Base-by-base conservation (phyloP, 2,888 invertebrate species). In the Chrysotoxum bicinctum region DNA sequence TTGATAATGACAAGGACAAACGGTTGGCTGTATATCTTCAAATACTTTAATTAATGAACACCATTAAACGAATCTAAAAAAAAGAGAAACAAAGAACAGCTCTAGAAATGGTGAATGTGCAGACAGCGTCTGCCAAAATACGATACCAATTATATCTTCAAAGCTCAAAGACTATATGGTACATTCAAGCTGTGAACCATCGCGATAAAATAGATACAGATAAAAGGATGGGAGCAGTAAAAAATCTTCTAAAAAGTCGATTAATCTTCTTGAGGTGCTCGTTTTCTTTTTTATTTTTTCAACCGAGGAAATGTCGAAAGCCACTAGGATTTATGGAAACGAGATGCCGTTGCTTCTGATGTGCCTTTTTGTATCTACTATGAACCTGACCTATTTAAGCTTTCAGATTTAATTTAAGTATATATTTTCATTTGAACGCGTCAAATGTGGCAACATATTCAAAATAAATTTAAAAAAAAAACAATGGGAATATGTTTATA, bases 321-420 rank as follows among this genome's bases (percentile, higher is more conserved):
- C 69, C 69, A 69, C 74, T 64, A 74, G 83, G 78, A 83, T 83
- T 83, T 83, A 83, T 83, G 73, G 78, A 64, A 73, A 69, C 66
- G 50, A 50, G 69, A 69, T 78, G 62, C 43, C 43, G 48, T n/a
- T n/a, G 58, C 66, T 52, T 30, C 21, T 35, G 40, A 54, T 40
- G 19, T 30, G 37, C 56, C 40, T 54, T 56, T 37, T 40, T 19
- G 8, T 32, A 23, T 23, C 23, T 50, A 9, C 35, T 40, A 37
- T 32, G n/a, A n/a, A n/a, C 14, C 37, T 58, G n/a, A 58, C 35
- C 21, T 58, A 40, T 56, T 45, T 58, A 12, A 45, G 45, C 12
- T 64, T 40, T 62, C n/a, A 26, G 43, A 62, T 62, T 43, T 43
- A 43, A 26, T 62, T 40, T 26, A 26, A n/a, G 26, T 3, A 40